A percentile compares a stretch with the other conserved stretches of the same genome.
These are phyloP conservation scores for Seira sanloemensis DNA, from an alignment of 2,888 invertebrate genomes.

Conservation along the genomic window DNA sequence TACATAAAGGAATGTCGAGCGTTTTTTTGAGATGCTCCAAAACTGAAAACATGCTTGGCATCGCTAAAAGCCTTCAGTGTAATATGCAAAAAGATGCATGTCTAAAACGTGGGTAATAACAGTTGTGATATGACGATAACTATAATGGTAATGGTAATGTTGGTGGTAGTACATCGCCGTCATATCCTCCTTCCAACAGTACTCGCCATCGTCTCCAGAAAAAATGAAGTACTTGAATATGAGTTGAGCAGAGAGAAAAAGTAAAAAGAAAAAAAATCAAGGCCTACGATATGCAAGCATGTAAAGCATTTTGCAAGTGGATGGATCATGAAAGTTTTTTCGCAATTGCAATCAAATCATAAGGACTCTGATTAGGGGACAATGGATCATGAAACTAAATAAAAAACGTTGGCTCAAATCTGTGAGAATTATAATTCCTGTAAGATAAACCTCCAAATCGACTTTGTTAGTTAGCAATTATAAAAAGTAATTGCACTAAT, in stretches of 20 bases:
- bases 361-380: no score
- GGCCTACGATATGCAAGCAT: neutral
- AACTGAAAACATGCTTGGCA: neutral
- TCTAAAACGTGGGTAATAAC: conserved; percentile 38
- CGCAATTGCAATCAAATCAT: conserved; percentile 4
- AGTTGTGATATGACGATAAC: conserved; percentile 54
- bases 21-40: neutral
- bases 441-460: no score
- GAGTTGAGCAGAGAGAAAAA: conserved; percentile 1
- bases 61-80: neutral
- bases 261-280: neutral
- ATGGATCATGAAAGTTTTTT: no score
- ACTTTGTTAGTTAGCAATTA: no score
- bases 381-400: no score
- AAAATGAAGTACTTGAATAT: neutral
- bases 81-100: neutral
- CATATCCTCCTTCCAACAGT: neutral
- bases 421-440: no score
- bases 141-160: conserved; percentile 50
- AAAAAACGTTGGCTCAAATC: no score
- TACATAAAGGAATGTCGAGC: neutral
- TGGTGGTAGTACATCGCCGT: conserved; percentile 7
- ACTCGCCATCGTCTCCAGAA: no score
- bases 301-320: conserved; percentile 6
- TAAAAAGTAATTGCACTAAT: no score